phyloP scores from a whole-genome alignment of 64 coral and sea anemone genomes.

The Platygyra sinensis region DNA sequence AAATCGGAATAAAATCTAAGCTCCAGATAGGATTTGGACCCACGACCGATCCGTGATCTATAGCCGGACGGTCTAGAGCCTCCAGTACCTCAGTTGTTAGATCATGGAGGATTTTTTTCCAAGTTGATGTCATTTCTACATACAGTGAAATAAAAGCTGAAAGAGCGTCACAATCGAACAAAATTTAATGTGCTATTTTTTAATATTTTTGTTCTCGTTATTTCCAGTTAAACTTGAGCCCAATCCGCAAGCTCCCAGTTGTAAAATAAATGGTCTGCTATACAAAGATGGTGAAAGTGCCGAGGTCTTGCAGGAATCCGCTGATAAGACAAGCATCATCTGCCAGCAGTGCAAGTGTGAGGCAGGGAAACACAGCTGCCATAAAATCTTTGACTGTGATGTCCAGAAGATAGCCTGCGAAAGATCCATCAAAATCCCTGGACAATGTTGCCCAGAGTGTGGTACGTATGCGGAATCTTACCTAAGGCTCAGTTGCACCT shows the following conservation, averaged over 20 bases:
- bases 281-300: conserved; percentile 23
- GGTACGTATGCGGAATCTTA: background rate
- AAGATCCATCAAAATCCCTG: conserved; percentile 14
- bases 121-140: too few relatives aligned
- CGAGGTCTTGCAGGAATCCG: conserved; percentile 22
- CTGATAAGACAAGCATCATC: conserved; percentile 10
- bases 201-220: background rate
- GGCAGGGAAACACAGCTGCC: conserved; percentile 9
- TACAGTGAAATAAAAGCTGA: too few relatives aligned
- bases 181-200: too few relatives aligned
- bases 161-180: too few relatives aligned
- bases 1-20: too few relatives aligned
- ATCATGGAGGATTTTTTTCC: too few relatives aligned
- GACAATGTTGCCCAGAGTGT: conserved; percentile 30
- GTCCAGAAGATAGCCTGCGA: conserved; percentile 21
- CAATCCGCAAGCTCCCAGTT: background rate
- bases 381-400: conserved; percentile 39
- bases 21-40: too few relatives aligned
- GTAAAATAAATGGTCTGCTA: conserved; percentile 9
- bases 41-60: too few relatives aligned
- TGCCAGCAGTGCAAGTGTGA: conserved; percentile 29
- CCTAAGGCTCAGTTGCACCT: background rate
- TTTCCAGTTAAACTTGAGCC: conserved; percentile 8
- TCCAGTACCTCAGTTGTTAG: too few relatives aligned
- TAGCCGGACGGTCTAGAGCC: too few relatives aligned